phyloP scores from a whole-genome alignment of 2,113 vertebrate species.

The Rissa tridactyla region DNA sequence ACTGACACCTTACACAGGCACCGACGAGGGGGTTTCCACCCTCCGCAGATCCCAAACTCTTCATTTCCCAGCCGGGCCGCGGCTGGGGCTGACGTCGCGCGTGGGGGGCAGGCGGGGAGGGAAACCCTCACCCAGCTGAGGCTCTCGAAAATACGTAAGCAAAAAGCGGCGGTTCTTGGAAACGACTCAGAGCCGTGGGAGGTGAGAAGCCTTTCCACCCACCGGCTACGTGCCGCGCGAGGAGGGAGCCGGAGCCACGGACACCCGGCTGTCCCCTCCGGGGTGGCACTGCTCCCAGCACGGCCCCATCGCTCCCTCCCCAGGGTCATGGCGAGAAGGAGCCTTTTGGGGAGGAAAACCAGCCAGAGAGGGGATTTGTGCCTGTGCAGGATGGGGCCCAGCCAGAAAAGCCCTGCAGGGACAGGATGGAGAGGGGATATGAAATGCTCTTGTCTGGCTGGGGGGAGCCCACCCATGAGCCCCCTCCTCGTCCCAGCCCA shows the following conservation, averaged over 20 bases:
- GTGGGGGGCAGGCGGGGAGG: background rate
- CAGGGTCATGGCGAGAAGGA: background rate
- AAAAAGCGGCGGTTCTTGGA: background rate
- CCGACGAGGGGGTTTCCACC: background rate
- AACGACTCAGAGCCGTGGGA: background rate
- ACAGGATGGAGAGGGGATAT: background rate
- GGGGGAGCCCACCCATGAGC: background rate
- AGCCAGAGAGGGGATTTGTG: rapidly evolving
- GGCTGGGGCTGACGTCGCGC: background rate
- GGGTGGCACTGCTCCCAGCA: background rate
- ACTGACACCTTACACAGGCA: background rate
- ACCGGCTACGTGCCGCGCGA: rapidly evolving
- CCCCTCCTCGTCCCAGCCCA: rapidly evolving
- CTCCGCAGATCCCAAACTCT: background rate
- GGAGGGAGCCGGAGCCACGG: rapidly evolving
- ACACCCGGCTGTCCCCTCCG: background rate
- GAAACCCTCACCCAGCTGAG: background rate
- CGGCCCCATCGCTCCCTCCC: background rate
- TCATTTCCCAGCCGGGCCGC: background rate
- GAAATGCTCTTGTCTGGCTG: background rate
- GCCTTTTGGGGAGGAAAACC: background rate
- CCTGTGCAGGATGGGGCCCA: background rate
- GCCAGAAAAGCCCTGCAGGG: background rate
- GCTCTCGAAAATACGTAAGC: background rate
- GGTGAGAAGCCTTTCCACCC: background rate